Evolutionary conservation across 2,797 vertebrate species (phyloP).

Genomic region (Fistularia tabacaria): DNA sequence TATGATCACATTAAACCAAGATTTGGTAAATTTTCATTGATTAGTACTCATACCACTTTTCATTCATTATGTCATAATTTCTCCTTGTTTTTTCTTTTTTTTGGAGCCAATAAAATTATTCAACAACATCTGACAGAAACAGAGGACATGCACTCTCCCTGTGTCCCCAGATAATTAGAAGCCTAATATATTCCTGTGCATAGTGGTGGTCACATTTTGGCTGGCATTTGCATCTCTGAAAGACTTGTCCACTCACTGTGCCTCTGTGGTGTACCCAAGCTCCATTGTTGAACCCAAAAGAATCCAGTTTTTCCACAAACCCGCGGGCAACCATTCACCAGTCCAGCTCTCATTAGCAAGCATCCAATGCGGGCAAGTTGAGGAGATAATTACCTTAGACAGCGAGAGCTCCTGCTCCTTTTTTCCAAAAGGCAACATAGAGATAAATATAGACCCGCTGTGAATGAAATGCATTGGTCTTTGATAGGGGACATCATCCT

Average conservation of each 20-base stretch:
- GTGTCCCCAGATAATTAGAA: slow-evolving; percentile 71
- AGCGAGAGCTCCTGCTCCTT: slow-evolving; percentile 85
- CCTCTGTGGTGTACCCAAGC: slow-evolving; percentile 83
- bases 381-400: slow-evolving; percentile 90
- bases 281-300: slow-evolving; percentile 37
- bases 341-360: slow-evolving; percentile 88
- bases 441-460: too few species aligned
- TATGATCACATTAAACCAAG: too few species aligned
- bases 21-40: too few species aligned
- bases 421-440: slow-evolving; percentile 49
- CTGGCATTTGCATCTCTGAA: slow-evolving; percentile 95
- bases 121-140: too few species aligned
- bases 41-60: too few species aligned
- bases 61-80: too few species aligned
- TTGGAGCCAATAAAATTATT: too few species aligned
- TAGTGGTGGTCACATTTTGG: slow-evolving; percentile 83
- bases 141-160: too few species aligned
- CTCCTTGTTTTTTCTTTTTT: neutral
- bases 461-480: neutral
- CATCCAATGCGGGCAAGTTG: slow-evolving; percentile 86
- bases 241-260: slow-evolving; percentile 86
- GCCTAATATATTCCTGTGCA: slow-evolving; percentile 83
- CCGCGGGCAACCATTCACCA: slow-evolving; percentile 81
- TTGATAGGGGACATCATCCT: slow-evolving; percentile 7
- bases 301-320: slow-evolving; percentile 84